phyloP scores from a whole-genome alignment of 2,797 vertebrate genomes.

The Rousettus madagascariensis region DNA sequence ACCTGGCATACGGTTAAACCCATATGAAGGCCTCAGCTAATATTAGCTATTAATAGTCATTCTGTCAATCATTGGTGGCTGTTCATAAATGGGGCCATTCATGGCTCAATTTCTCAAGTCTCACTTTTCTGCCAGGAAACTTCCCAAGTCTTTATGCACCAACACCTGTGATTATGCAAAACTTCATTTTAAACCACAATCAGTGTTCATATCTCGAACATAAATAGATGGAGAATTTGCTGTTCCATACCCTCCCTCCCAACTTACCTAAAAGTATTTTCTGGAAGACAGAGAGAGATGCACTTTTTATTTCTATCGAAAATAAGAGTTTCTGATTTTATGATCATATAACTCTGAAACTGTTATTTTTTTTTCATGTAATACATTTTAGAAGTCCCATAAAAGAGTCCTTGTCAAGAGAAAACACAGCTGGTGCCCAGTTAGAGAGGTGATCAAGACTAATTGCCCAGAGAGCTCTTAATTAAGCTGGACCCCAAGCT shows the following conservation, averaged over 20 bases:
- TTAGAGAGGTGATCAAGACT: slow-evolving; percentile 74
- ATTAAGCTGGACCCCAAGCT: slow-evolving; percentile 63
- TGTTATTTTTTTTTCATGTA: slow-evolving; percentile 37
- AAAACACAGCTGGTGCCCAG: slow-evolving; percentile 79
- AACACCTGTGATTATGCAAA: slow-evolving; percentile 73
- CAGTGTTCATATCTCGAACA: slow-evolving; percentile 37
- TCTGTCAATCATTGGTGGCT: slow-evolving; percentile 59
- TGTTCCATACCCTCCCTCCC: background rate
- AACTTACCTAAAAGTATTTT: slow-evolving; percentile 34
- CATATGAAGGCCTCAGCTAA: slow-evolving; percentile 43
- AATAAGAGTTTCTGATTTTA: slow-evolving; percentile 60
- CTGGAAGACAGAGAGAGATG: slow-evolving; percentile 50
- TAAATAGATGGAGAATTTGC: slow-evolving; percentile 49
- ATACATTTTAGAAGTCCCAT: slow-evolving; percentile 57
- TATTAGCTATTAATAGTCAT: slow-evolving; percentile 60
- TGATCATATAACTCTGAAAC: slow-evolving; percentile 50
- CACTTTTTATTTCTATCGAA: slow-evolving; percentile 53
- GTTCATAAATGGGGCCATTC: slow-evolving; percentile 72
- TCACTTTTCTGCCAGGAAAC: slow-evolving; percentile 73
- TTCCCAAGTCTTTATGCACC: slow-evolving; percentile 57
- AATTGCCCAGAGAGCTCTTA: slow-evolving; percentile 54
- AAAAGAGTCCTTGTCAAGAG: slow-evolving; percentile 71
- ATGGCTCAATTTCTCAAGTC: slow-evolving; percentile 62
- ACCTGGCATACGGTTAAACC: background rate
- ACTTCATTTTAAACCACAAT: slow-evolving; percentile 40